Percentiles rank a stretch among this genome's conserved stretches.
phyloP scores from a whole-genome alignment of 2,888 invertebrate species.

The Metacarcinus magister region DNA sequence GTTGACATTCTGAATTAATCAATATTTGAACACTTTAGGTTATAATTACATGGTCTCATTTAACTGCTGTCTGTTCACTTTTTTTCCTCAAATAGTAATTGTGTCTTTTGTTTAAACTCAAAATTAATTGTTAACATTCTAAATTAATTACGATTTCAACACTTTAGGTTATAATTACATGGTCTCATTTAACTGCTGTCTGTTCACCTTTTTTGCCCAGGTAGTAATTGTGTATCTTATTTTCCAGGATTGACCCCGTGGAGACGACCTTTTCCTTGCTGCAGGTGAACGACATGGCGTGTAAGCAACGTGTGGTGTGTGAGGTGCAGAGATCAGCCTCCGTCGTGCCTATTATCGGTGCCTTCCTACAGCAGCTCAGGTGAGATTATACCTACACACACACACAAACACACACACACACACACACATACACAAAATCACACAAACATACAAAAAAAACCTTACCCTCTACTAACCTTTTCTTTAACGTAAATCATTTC shows the following conservation, averaged over 20 bases:
- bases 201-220: not conserved
- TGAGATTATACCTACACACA: not conserved
- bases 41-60: not conserved
- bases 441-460: not conserved
- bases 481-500: too few relatives aligned
- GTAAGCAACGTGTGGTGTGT: conserved; percentile 69
- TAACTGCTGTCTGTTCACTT: not conserved
- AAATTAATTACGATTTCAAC: too few relatives aligned
- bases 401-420: not conserved
- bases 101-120: too few relatives aligned
- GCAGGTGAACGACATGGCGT: conserved; percentile 61
- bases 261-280: conserved; percentile 63
- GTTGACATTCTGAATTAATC: not conserved
- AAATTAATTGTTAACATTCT: not conserved
- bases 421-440: not conserved
- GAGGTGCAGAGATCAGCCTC: conserved; percentile 72
- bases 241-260: conserved; percentile 71
- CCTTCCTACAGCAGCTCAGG: conserved; percentile 62
- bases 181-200: not conserved
- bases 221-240: not conserved
- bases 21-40: too few relatives aligned
- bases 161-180: too few relatives aligned
- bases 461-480: too few relatives aligned
- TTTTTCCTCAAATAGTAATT: too few relatives aligned
- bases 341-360: conserved; percentile 58